phyloP scores from a whole-genome alignment of 2,797 vertebrate genomes.

The Pelobates cultripes region DNA sequence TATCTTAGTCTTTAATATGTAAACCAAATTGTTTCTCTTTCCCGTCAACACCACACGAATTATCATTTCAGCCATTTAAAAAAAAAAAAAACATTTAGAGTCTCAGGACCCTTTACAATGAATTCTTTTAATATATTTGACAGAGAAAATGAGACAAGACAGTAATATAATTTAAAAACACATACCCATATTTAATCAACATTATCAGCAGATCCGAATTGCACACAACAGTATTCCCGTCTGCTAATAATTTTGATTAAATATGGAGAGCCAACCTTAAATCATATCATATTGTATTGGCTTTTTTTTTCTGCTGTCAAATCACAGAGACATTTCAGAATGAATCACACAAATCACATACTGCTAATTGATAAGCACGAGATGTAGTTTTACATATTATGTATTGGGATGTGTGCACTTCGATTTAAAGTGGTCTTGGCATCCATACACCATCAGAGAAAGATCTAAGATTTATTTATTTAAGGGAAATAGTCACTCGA shows the following conservation, averaged over 20 bases:
- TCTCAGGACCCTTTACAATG: no score
- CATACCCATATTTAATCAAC: constrained; percentile 3
- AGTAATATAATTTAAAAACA: constrained; percentile 4
- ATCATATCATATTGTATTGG: neutral
- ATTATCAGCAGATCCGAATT: neutral
- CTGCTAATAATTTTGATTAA: constrained; percentile 4
- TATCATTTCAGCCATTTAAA: no score
- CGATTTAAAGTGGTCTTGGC: neutral
- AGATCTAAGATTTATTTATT: no score
- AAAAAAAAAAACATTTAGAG: no score
- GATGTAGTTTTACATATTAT: neutral
- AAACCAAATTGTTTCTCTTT: no score
- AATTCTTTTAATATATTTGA: neutral
- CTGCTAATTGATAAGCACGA: neutral
- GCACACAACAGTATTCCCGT: neutral
- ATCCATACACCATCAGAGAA: no score
- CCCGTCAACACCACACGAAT: no score
- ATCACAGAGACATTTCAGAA: neutral
- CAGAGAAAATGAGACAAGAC: neutral
- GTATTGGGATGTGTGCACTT: neutral
- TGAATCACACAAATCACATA: neutral
- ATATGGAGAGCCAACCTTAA: neutral
- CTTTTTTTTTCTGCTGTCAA: neutral
- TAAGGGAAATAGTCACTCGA: no score
- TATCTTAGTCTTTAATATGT: no score